Conservation (phyloP, 1,140 invertebrate genomes). For the Diabrotica virgifera region DNA sequence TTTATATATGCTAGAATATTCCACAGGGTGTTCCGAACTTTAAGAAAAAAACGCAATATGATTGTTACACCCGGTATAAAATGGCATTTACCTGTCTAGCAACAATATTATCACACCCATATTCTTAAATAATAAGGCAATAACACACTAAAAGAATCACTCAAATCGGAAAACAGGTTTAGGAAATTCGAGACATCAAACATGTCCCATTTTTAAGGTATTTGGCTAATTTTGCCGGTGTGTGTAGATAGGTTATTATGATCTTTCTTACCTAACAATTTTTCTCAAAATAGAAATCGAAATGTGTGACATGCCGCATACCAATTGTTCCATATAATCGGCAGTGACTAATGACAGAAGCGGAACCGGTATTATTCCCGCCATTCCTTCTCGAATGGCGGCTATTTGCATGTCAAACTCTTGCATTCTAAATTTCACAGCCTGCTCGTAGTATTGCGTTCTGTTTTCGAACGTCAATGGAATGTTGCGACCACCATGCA, state of each 20-base stretch:
- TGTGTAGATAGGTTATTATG: background rate
- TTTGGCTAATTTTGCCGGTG: too few relatives aligned
- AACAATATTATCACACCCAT: too few relatives aligned
- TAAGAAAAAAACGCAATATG: too few relatives aligned
- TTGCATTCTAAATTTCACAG: constrained; percentile 60
- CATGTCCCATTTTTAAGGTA: too few relatives aligned
- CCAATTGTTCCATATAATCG: constrained; percentile 60
- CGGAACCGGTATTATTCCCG: constrained; percentile 65
- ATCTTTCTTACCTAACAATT: constrained; percentile 56
- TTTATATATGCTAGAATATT: too few relatives aligned
- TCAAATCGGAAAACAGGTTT: too few relatives aligned
- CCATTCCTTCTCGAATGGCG: constrained; percentile 64
- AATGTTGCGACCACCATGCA: constrained; percentile 59
- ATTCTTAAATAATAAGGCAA: too few relatives aligned
- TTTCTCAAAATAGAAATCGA: constrained; percentile 61
- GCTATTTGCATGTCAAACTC: constrained; percentile 65
- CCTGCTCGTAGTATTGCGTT: constrained; percentile 61
- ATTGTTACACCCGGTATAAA: too few relatives aligned
- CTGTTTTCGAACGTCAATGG: constrained; percentile 62
- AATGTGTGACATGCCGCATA: constrained; percentile 66
- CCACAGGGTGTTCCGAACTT: too few relatives aligned
- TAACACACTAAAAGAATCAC: too few relatives aligned
- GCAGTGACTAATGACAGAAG: constrained; percentile 61
- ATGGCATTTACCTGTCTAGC: too few relatives aligned
- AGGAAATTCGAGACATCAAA: too few relatives aligned